Conservation (phyloP, 2,888 invertebrate genomes). For the Carterocephalus palaemon region DNA sequence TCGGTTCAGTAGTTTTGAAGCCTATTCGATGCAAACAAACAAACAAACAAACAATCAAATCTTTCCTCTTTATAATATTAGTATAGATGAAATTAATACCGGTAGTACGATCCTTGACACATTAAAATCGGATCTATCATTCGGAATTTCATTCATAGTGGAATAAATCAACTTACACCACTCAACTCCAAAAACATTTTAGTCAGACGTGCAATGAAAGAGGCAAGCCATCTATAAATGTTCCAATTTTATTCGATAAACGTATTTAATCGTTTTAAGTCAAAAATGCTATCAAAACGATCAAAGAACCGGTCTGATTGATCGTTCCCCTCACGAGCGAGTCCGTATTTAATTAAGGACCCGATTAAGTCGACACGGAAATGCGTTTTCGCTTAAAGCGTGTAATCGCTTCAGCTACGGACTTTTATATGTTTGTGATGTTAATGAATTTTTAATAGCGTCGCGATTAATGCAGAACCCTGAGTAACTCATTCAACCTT, state of each 20-base stretch:
- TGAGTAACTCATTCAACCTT: background rate
- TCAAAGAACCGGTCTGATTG: slow-evolving; percentile 8
- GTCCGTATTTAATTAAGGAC: slow-evolving; percentile 11
- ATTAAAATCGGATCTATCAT: no score
- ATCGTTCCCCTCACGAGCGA: slow-evolving; percentile 7
- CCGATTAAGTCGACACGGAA: slow-evolving; percentile 11
- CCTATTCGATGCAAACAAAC: no score
- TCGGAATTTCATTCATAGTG: no score
- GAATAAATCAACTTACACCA: no score
- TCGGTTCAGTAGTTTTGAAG: no score
- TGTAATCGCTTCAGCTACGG: slow-evolving; percentile 1
- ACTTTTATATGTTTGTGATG: background rate
- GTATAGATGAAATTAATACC: no score
- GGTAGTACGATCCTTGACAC: no score
- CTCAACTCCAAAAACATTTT: no score
- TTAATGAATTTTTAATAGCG: slow-evolving; percentile 1
- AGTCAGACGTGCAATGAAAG: no score
- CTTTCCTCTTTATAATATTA: no score
- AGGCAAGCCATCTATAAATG: no score
- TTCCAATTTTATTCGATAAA: background rate
- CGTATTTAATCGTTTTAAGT: background rate
- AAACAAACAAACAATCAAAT: no score
- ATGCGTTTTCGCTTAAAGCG: slow-evolving; percentile 11
- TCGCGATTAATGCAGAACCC: background rate
- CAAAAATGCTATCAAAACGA: slow-evolving; percentile 1